Evolutionary conservation across 2,888 invertebrate genomes (phyloP).

Genomic region (Synanthedon tipuliformis): DNA sequence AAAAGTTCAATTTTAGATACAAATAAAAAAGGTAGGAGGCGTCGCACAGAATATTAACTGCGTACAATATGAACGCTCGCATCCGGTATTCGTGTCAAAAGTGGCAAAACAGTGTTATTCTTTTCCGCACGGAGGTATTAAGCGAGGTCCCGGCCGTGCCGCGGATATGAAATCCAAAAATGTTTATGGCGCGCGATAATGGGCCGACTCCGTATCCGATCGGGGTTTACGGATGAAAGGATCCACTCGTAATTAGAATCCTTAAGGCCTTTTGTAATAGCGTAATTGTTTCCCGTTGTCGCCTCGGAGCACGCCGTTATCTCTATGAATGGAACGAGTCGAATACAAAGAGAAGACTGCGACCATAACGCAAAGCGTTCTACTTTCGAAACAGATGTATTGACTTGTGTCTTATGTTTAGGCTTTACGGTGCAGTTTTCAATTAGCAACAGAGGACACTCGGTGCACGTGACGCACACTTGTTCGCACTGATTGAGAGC

Average conservation of each 20-base stretch:
- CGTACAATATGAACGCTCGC: slow-evolving; percentile 67
- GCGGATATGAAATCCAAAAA: slow-evolving; percentile 67
- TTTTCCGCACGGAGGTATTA: slow-evolving; percentile 66
- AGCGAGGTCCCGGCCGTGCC: slow-evolving; percentile 55
- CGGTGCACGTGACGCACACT: slow-evolving; percentile 19
- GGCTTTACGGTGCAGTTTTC: slow-evolving; percentile 26
- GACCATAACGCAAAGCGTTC: slow-evolving; percentile 29
- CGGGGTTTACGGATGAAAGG: slow-evolving; percentile 52
- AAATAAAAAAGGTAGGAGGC: slow-evolving; percentile 71
- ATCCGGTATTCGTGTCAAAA: slow-evolving; percentile 67
- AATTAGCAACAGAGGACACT: slow-evolving; percentile 9
- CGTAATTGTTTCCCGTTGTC: slow-evolving; percentile 60
- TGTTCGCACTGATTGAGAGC: slow-evolving; percentile 41
- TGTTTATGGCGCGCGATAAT: slow-evolving; percentile 63
- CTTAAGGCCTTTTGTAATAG: slow-evolving; percentile 58
- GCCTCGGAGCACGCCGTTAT: slow-evolving; percentile 45
- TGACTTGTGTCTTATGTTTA: slow-evolving; percentile 27
- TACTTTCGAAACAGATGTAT: slow-evolving; percentile 24
- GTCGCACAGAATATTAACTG: slow-evolving; percentile 66
- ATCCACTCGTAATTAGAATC: slow-evolving; percentile 57
- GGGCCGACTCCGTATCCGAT: slow-evolving; percentile 56
- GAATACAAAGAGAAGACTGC: slow-evolving; percentile 47
- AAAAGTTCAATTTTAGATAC: slow-evolving; percentile 71
- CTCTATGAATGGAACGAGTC: slow-evolving; percentile 48
- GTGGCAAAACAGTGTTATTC: slow-evolving; percentile 68